These are phyloP conservation scores for Pachyuromys duprasi DNA, from an alignment of 2,797 vertebrate species.

Conservation along the genomic window DNA sequence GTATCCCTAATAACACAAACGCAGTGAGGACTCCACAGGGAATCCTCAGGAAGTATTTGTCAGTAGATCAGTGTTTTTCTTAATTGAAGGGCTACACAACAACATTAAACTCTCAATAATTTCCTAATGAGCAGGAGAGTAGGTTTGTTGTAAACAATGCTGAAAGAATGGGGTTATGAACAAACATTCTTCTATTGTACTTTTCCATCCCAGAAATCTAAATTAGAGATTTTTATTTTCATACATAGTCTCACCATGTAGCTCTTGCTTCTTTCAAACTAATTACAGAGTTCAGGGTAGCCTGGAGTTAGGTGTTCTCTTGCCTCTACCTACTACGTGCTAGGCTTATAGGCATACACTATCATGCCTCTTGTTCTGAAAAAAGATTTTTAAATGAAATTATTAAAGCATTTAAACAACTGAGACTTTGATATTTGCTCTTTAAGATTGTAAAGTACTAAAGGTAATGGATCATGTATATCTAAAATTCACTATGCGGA, in stretches of 20 bases:
- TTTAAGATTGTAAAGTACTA: slow-evolving; percentile 55
- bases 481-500: slow-evolving; percentile 33
- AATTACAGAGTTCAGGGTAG: background rate
- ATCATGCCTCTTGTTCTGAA: background rate
- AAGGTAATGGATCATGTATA: slow-evolving; percentile 54
- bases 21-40: background rate
- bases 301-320: background rate
- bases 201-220: slow-evolving; percentile 62
- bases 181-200: slow-evolving; percentile 27
- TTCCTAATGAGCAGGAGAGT: slow-evolving; percentile 4
- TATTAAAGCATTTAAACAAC: slow-evolving; percentile 52
- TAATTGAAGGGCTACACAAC: slow-evolving; percentile 17
- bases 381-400: slow-evolving; percentile 50
- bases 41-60: slow-evolving; percentile 54
- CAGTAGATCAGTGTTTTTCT: slow-evolving; percentile 4
- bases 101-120: slow-evolving; percentile 57
- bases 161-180: slow-evolving; percentile 48
- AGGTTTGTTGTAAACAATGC: slow-evolving; percentile 18
- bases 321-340: background rate
- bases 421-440: slow-evolving; percentile 56
- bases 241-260: background rate
- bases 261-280: background rate
- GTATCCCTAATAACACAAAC: slow-evolving; percentile 1
- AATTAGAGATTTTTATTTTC: slow-evolving; percentile 40
- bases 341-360: background rate